phyloP scores from a whole-genome alignment of 2,113 vertebrate species.

The Mus spicilegus region DNA sequence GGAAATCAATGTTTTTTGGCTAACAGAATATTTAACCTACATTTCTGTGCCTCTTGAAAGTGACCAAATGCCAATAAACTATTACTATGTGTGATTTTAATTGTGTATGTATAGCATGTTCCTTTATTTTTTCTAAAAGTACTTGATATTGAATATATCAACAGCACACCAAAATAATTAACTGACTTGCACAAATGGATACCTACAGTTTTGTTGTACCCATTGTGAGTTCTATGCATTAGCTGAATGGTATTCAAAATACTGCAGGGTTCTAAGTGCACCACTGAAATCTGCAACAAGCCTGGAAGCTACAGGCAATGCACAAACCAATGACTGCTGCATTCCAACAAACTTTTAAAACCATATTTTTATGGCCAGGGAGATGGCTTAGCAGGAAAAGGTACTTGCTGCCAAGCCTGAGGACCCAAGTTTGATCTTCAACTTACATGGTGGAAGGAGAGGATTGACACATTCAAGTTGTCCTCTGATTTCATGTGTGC shows the following conservation, averaged over 20 bases:
- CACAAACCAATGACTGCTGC: neutral
- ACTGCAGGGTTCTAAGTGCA: neutral
- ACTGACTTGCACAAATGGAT: neutral
- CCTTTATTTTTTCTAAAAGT: neutral
- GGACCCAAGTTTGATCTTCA: neutral
- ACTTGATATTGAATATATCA: neutral
- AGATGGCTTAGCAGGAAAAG: neutral
- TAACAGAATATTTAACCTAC: neutral
- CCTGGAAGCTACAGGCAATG: neutral
- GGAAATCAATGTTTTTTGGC: neutral
- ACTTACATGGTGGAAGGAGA: neutral
- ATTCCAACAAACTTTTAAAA: neutral
- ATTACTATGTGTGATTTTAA: neutral
- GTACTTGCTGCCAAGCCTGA: neutral
- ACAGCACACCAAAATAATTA: neutral
- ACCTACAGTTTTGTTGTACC: neutral
- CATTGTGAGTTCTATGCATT: neutral
- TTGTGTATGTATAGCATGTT: neutral
- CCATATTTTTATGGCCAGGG: neutral
- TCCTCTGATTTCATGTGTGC: neutral
- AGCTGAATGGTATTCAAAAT: neutral
- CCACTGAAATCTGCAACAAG: neutral
- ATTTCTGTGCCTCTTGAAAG: conserved; percentile 17
- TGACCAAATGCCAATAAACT: neutral
- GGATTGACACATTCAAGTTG: neutral